Evolutionary conservation across 2,888 invertebrate species (phyloP).

Genomic region (Platycheirus albimanus): DNA sequence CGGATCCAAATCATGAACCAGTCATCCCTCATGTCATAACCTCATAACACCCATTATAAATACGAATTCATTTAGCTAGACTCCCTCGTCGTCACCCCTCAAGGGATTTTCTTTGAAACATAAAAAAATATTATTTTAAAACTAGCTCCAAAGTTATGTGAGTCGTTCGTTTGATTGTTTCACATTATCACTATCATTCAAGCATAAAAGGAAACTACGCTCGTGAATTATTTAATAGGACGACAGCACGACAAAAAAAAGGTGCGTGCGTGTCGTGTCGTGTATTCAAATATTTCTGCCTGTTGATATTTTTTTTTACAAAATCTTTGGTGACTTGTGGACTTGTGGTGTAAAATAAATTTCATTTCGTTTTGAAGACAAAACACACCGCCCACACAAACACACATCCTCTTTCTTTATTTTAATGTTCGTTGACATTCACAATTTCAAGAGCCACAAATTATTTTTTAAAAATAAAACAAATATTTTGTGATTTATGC

Average conservation of each 20-base stretch:
- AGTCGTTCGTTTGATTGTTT: constrained; percentile 18
- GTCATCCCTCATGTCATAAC: too few relatives aligned
- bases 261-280: constrained; percentile 10
- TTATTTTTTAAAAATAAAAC: background rate
- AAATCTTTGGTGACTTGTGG: too few relatives aligned
- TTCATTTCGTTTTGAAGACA: constrained; percentile 1
- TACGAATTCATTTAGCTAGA: too few relatives aligned
- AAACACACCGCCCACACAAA: constrained; percentile 13
- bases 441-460: constrained; percentile 2
- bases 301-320: constrained; percentile 6
- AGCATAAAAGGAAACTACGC: background rate
- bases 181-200: constrained; percentile 30
- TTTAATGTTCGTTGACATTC: background rate
- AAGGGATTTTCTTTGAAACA: too few relatives aligned
- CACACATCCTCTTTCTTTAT: constrained; percentile 10
- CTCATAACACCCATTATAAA: too few relatives aligned
- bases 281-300: background rate
- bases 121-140: too few relatives aligned
- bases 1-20: too few relatives aligned
- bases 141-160: too few relatives aligned
- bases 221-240: constrained; percentile 4
- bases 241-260: background rate
- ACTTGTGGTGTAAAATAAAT: constrained; percentile 2
- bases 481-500: too few relatives aligned
- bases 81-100: too few relatives aligned